Evolutionary conservation across 1,140 invertebrate genomes (phyloP), one percentile per base, ranked within the genome.

Genomic region (Venturia canescens): DNA sequence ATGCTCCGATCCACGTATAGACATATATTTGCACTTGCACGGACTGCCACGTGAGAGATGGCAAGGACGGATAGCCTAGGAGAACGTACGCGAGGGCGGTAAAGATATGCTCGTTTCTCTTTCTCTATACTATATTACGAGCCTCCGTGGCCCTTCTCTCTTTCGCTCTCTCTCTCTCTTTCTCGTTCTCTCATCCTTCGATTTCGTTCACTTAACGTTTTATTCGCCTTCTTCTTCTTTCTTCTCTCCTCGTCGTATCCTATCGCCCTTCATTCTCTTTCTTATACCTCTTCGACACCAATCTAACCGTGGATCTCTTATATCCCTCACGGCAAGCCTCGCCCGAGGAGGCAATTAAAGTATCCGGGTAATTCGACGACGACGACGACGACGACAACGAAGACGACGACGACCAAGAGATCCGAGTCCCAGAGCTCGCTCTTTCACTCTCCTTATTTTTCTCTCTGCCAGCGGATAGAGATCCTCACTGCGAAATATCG

Each of bases 291-390:
- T 77, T 77, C 75, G 75, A 53, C 72, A 79, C 53, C 79, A 83
- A 83, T 83, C 82, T 57, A 27, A 63, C 67, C 80, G 77, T 79
- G 79, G 76, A 83, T 80, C 79, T 83, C 72, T 57, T 77, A 77
- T 71, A 71, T 77, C 60, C 76, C 63, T 69, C 48, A 79, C 60
- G 78, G 80, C 78, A 74, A 75, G 82, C 69, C 84, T 88, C 81
- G 84, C 86, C 80, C 84, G 81, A 85, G 76, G 83, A 85, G 86
- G 85, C 86, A 89, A 89, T 89, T 88, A 89, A 89, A 89, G 84
- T 84, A 85, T 88, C 87, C 83, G 82, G 84, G 74, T 88, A 88
- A 88, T 89, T 83, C 79, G 79, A 60, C 67, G 77, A 81, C 80
- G 70, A 82, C 79, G 29, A 79, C 70, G 44, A 69, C 44, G 69